phyloP scores from a whole-genome alignment of 2,888 invertebrate species.

The Eristalinus aeneus region DNA sequence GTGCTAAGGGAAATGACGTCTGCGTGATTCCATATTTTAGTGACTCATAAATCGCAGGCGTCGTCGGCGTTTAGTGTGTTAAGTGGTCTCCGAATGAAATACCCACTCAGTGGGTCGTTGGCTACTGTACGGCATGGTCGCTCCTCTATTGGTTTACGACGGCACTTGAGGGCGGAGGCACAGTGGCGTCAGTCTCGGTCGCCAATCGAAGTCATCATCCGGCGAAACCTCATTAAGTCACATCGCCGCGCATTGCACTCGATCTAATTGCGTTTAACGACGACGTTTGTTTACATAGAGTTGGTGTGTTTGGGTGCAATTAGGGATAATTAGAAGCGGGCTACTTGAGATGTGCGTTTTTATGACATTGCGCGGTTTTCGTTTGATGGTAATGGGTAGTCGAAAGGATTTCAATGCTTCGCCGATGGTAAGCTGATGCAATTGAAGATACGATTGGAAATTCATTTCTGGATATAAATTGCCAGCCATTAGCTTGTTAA shows the following conservation, averaged over 20 bases:
- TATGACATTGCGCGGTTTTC: constrained; percentile 51
- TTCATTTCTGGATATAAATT: constrained; percentile 33
- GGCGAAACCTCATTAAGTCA: constrained; percentile 52
- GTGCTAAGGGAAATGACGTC: constrained; percentile 43
- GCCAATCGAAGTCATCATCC: constrained; percentile 52
- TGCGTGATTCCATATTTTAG: constrained; percentile 49
- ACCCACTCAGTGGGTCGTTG: constrained; percentile 30
- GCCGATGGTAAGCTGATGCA: constrained; percentile 35
- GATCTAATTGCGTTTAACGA: constrained; percentile 63
- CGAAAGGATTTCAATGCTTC: constrained; percentile 21
- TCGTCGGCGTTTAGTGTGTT: constrained; percentile 37
- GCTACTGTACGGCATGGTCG: background rate
- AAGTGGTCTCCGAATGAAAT: constrained; percentile 50
- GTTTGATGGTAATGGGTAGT: constrained; percentile 48
- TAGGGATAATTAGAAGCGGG: constrained; percentile 63
- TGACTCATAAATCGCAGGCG: constrained; percentile 49
- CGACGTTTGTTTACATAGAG: constrained; percentile 66
- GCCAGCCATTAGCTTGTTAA: constrained; percentile 57
- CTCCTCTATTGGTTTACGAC: constrained; percentile 32
- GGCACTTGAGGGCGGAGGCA: constrained; percentile 41
- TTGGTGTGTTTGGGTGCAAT: constrained; percentile 59
- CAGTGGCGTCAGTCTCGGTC: constrained; percentile 62
- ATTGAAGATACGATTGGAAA: constrained; percentile 40
- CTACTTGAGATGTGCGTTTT: constrained; percentile 34
- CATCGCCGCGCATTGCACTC: constrained; percentile 52